These are phyloP conservation scores for Megaustenia siamemsis DNA, from an alignment of 2,888 invertebrate genomes.

Conservation along the genomic window DNA sequence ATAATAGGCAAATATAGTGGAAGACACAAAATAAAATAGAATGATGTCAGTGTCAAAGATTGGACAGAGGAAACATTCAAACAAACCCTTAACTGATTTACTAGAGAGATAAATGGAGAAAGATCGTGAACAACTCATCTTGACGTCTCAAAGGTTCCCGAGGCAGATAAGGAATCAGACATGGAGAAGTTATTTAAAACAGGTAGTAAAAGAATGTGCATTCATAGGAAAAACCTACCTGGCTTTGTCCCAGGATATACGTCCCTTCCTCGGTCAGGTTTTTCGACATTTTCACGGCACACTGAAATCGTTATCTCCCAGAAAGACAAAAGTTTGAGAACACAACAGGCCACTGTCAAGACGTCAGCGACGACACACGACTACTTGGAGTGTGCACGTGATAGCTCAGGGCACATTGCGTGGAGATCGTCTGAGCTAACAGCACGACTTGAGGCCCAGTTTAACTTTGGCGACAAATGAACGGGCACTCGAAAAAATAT, in stretches of 20 bases:
- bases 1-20: too few relatives aligned
- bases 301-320: neutral
- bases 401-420: neutral
- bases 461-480: neutral
- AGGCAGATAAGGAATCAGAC: too few relatives aligned
- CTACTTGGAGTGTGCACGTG: neutral
- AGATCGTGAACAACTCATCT: too few relatives aligned
- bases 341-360: neutral
- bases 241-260: slow-evolving; percentile 25
- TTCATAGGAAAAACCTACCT: neutral
- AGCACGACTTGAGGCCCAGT: neutral
- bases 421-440: neutral
- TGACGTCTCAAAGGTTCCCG: too few relatives aligned
- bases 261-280: neutral
- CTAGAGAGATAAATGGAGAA: too few relatives aligned
- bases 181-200: too few relatives aligned
- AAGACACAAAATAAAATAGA: too few relatives aligned
- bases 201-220: too few relatives aligned
- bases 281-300: neutral
- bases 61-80: too few relatives aligned
- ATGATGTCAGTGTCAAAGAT: too few relatives aligned
- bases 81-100: too few relatives aligned
- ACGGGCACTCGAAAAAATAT: neutral
- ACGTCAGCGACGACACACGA: neutral
- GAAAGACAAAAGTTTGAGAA: neutral